Percentiles rank a stretch among this genome's conserved stretches.
Conservation (phyloP, 2,797 vertebrate species). For the Enteromius thamalakanensis region DNA sequence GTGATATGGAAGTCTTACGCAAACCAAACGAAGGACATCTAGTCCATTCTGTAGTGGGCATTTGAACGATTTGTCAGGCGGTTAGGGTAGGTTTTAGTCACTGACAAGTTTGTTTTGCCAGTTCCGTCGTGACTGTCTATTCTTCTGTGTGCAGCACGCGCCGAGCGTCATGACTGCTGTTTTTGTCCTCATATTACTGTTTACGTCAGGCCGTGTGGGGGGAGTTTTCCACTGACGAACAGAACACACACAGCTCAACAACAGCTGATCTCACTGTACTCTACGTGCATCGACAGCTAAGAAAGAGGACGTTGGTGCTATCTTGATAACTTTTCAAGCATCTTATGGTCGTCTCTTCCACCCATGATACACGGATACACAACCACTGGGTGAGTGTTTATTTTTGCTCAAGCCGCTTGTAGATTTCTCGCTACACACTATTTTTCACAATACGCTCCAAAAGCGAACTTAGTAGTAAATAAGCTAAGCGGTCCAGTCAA, state of each 20-base stretch:
- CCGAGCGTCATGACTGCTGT: constrained; percentile 35
- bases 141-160: constrained; percentile 22
- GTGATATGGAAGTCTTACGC: neutral
- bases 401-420: neutral
- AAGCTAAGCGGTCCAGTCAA: neutral
- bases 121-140: neutral
- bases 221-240: constrained; percentile 55
- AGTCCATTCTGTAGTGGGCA: neutral
- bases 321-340: constrained; percentile 2
- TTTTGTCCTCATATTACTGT: constrained; percentile 47
- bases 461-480: neutral
- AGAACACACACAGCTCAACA: constrained; percentile 33
- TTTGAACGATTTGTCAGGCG: neutral
- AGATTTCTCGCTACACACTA: neutral
- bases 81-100: neutral
- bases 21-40: neutral
- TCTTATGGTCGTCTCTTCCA: constrained; percentile 37
- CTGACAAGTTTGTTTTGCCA: neutral
- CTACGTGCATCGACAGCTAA: neutral
- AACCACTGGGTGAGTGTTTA: constrained; percentile 22
- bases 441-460: neutral
- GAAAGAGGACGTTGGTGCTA: neutral
- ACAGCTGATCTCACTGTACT: constrained; percentile 44
- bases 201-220: constrained; percentile 49
- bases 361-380: constrained; percentile 39